phyloP scores from a whole-genome alignment of 2,888 invertebrate genomes.

The Drosophila borealis region DNA sequence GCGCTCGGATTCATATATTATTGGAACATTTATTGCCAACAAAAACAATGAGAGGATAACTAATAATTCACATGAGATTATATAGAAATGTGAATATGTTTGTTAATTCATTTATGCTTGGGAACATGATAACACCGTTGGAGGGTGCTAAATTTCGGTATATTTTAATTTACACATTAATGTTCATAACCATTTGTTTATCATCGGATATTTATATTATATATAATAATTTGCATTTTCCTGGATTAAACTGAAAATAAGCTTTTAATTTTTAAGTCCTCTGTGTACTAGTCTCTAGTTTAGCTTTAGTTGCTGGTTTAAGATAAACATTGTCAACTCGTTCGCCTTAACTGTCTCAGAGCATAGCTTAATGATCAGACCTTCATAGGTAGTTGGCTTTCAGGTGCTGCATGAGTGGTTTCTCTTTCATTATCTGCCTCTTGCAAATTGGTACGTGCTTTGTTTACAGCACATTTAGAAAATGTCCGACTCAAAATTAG shows the following conservation, averaged over 20 bases:
- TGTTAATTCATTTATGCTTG: not conserved
- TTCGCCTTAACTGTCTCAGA: not conserved
- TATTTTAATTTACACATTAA: too few relatives aligned
- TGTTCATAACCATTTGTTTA: too few relatives aligned
- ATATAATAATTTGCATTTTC: too few relatives aligned
- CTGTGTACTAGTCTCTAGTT: too few relatives aligned
- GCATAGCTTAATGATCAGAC: slow-evolving; percentile 1
- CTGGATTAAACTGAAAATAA: too few relatives aligned
- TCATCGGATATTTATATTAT: too few relatives aligned
- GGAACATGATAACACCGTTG: not conserved
- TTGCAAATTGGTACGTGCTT: slow-evolving; percentile 45
- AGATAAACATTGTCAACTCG: not conserved
- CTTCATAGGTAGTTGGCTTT: not conserved
- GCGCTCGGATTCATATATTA: slow-evolving; percentile 30
- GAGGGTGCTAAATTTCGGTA: not conserved
- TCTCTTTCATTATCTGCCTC: slow-evolving; percentile 23
- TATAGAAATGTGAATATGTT: too few relatives aligned
- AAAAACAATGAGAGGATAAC: slow-evolving; percentile 14
- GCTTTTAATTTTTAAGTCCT: too few relatives aligned
- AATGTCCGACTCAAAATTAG: slow-evolving; percentile 28
- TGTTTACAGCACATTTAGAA: slow-evolving; percentile 61
- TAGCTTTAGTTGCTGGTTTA: too few relatives aligned
- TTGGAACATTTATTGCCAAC: slow-evolving; percentile 19
- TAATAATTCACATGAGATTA: not conserved
- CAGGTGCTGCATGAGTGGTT: slow-evolving; percentile 21